These are phyloP conservation scores for Sebastes glaucus DNA, from an alignment of 2,797 vertebrate genomes.

Conservation along the genomic window DNA sequence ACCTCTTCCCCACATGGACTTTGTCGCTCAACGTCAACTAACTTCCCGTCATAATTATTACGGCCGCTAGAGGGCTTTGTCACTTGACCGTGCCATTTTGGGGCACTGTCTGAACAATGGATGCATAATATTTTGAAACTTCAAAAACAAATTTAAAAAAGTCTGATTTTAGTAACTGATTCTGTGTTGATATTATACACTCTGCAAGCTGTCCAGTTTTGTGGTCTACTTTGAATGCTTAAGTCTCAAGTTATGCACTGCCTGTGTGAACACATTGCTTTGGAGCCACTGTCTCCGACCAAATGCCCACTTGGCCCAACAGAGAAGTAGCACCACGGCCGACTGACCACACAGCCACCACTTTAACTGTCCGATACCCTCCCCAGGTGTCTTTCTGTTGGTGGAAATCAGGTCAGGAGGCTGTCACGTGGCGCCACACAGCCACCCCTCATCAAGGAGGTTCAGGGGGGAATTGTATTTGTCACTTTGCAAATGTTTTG, in stretches of 20 bases:
- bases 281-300: background rate
- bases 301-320: constrained; percentile 8
- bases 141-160: too few species aligned
- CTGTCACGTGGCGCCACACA: background rate
- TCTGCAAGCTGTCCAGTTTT: background rate
- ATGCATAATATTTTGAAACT: too few species aligned
- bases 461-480: constrained; percentile 4
- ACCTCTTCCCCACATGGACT: too few species aligned
- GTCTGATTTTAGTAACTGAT: background rate
- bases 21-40: too few species aligned
- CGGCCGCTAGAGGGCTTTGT: too few species aligned
- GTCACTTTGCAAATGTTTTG: constrained; percentile 10
- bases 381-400: constrained; percentile 4
- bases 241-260: background rate
- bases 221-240: background rate
- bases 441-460: background rate
- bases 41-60: too few species aligned
- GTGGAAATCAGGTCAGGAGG: background rate
- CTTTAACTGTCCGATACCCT: background rate
- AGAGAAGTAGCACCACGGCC: background rate
- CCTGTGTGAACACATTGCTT: background rate
- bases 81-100: too few species aligned
- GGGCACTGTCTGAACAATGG: too few species aligned
- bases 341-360: constrained; percentile 6
- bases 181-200: too few species aligned